phyloP scores from a whole-genome alignment of 1,140 invertebrate species.

The Drosophila ohnishii region DNA sequence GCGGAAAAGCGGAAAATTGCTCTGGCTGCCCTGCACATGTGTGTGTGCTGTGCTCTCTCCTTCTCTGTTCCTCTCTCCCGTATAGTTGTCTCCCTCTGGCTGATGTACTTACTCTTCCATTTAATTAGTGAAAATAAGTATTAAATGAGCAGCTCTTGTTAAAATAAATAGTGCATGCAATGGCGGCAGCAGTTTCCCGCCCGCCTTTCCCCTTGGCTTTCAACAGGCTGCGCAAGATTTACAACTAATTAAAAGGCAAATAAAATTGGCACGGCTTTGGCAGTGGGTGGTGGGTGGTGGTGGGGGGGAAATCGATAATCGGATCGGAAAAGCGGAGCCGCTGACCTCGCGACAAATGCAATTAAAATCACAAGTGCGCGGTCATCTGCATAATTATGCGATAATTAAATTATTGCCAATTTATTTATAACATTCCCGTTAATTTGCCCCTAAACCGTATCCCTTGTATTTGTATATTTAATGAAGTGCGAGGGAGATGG shows the following conservation, averaged over 20 bases:
- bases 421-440: conserved; percentile 54
- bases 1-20: conserved; percentile 74
- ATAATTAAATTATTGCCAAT: conserved; percentile 81
- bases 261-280: conserved; percentile 13
- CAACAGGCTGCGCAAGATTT: conserved; percentile 62
- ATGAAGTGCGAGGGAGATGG: conserved; percentile 59
- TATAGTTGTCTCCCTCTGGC: conserved; percentile 12
- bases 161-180: conserved; percentile 82
- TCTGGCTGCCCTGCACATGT: conserved; percentile 40
- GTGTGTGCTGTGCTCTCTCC: conserved; percentile 6
- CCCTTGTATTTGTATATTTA: conserved; percentile 69
- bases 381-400: conserved; percentile 79
- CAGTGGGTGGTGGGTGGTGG: background rate
- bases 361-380: conserved; percentile 73
- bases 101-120: conserved; percentile 57
- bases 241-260: conserved; percentile 75
- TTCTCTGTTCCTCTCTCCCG: background rate
- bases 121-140: conserved; percentile 81
- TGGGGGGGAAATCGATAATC: conserved; percentile 53
- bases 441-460: conserved; percentile 35
- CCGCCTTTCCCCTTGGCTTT: conserved; percentile 29
- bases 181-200: conserved; percentile 34
- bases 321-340: conserved; percentile 31
- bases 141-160: conserved; percentile 81
- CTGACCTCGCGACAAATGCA: conserved; percentile 69